These are phyloP conservation scores for Eublepharis macularius DNA, from an alignment of 2,113 vertebrate species.

Conservation along the genomic window DNA sequence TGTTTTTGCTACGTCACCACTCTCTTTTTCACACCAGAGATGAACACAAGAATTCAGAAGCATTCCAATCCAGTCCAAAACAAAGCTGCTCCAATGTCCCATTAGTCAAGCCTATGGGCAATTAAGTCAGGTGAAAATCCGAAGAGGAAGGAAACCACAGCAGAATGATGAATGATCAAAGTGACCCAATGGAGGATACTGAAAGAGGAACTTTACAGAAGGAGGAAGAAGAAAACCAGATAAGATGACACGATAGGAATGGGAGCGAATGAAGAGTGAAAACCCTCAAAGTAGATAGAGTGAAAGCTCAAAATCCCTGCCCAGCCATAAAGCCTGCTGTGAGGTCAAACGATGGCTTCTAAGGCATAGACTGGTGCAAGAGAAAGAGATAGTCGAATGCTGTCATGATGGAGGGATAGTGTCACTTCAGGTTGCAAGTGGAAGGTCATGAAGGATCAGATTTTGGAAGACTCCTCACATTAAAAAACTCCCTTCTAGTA, in stretches of 20 bases:
- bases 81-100: background rate
- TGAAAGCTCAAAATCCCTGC: background rate
- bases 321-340: background rate
- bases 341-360: background rate
- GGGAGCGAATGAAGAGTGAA: background rate
- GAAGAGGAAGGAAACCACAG: constrained; percentile 15
- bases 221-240: background rate
- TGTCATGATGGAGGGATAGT: too few relatives aligned
- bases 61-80: background rate
- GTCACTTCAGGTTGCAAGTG: too few relatives aligned
- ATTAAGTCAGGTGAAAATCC: rapidly evolving
- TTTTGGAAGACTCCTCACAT: too few relatives aligned
- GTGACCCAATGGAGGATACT: background rate
- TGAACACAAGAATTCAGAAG: constrained; percentile 9
- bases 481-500: too few relatives aligned
- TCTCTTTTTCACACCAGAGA: background rate
- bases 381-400: too few relatives aligned
- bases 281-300: background rate
- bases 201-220: background rate
- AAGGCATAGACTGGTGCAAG: too few relatives aligned
- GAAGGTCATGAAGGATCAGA: too few relatives aligned
- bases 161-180: background rate
- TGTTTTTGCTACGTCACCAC: background rate
- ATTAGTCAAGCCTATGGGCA: background rate
- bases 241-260: background rate